These are phyloP conservation scores for Prosopocoilus inquinatus DNA, from an alignment of 2,888 invertebrate genomes.

Conservation along the genomic window DNA sequence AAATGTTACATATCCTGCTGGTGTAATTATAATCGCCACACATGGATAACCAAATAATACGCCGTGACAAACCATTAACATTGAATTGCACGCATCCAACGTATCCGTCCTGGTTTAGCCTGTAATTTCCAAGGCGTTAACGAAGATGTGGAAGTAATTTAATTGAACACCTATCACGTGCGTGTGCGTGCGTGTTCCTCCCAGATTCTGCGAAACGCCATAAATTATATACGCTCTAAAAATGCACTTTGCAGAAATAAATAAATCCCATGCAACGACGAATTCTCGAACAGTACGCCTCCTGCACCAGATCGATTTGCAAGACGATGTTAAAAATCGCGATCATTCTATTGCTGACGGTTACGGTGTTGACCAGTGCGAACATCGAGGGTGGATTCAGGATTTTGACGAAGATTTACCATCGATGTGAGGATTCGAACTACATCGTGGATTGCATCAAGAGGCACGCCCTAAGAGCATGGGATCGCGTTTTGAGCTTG, in stretches of 20 bases:
- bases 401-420: conserved; percentile 57
- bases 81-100: too few relatives aligned
- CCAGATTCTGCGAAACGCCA: background rate
- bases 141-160: too few relatives aligned
- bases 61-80: too few relatives aligned
- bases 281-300: conserved; percentile 3
- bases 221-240: conserved; percentile 18
- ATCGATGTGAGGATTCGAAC: conserved; percentile 62
- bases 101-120: too few relatives aligned
- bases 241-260: background rate
- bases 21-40: too few relatives aligned
- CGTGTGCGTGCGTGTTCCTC: conserved; percentile 4
- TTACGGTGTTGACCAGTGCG: conserved; percentile 7
- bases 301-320: background rate
- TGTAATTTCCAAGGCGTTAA: too few relatives aligned
- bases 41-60: too few relatives aligned
- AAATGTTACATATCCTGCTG: too few relatives aligned
- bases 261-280: conserved; percentile 6
- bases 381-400: conserved; percentile 47
- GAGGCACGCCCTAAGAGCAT: conserved; percentile 64
- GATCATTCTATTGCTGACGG: conserved; percentile 8
- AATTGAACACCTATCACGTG: too few relatives aligned
- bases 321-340: conserved; percentile 7
- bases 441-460: conserved; percentile 71
- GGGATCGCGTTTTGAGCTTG: conserved; percentile 63